Base-by-base conservation (phyloP, 1,140 invertebrate genomes). In the Nephila pilipes region DNA sequence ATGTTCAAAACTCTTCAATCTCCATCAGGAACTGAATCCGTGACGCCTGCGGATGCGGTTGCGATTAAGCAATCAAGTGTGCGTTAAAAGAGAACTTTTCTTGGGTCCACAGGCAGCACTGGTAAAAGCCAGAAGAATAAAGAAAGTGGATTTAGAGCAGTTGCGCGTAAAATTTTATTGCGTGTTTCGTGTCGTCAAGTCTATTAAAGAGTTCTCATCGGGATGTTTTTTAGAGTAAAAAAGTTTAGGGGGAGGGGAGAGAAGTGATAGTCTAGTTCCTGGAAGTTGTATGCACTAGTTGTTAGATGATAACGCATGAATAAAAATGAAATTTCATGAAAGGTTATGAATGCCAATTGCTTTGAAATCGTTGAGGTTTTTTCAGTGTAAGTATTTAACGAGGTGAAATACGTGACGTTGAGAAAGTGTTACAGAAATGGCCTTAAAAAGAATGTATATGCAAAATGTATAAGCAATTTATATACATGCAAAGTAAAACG, bases 51-150 rank as follows among this genome's bases (percentile, higher is more conserved):
- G 79, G 79, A 81, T 81, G 79, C 79, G 79, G 36, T 54, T 36
- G 20, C 79, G 79, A 81, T 81, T 81, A 81, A 81, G 79, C 38
- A 81, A 81, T 81, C 79, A 81, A 81, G 79, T 81, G 79, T 81
- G 79, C 38, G 79, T 54, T 75, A 75, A 75, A 75, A 75, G 58
- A 75, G 29, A 75, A 32, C 29, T 16, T 32, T 75, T 75, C 25
- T 25, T 75, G 65, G 29, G 16, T 32, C 65, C 18, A 2, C 16
- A 16, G 29, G 65, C 16, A 14, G 25, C 12, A 75, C 22, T 22
- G 79, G 36, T 38, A 81, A 20, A 36, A 12, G 46, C 5, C 38
- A 12, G 36, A 46, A 16, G 79, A 20, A 16, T 4, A 22, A 38
- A 54, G 79, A 46, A n/a, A 81, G 46, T 54, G 20, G 79, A 81